Conservation (phyloP, 2,113 vertebrate species). For the Nanorana parkeri region DNA sequence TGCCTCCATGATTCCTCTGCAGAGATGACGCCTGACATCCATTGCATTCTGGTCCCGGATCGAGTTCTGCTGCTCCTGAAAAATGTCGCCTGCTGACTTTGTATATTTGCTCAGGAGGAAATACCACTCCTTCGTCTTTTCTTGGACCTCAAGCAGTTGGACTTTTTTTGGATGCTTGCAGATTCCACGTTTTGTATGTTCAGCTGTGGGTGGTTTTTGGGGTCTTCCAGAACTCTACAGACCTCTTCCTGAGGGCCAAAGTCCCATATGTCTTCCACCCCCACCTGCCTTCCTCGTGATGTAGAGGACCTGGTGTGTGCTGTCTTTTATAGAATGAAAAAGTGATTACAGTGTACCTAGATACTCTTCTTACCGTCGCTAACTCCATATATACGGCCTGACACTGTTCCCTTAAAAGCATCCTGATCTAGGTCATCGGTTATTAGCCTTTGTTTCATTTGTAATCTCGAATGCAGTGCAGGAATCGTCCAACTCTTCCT, state of each 20-base stretch:
- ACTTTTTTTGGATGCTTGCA: constrained; percentile 1
- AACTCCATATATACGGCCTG: background rate
- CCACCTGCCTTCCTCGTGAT: background rate
- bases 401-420: background rate
- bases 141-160: background rate
- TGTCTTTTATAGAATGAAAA: constrained; percentile 9
- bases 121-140: background rate
- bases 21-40: background rate
- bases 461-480: background rate
- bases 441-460: background rate
- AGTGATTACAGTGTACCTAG: background rate
- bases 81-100: constrained; percentile 6
- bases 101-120: constrained; percentile 24
- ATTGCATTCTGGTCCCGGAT: background rate
- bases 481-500: too few relatives aligned
- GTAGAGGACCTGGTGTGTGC: background rate
- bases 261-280: constrained; percentile 28
- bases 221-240: constrained; percentile 31
- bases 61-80: background rate
- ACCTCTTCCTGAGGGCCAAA: constrained; percentile 13
- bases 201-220: constrained; percentile 12
- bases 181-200: constrained; percentile 27
- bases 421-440: background rate
- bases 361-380: background rate
- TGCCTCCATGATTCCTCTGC: background rate